phyloP scores from a whole-genome alignment of 2,888 invertebrate species.

The Crioceris asparagi region DNA sequence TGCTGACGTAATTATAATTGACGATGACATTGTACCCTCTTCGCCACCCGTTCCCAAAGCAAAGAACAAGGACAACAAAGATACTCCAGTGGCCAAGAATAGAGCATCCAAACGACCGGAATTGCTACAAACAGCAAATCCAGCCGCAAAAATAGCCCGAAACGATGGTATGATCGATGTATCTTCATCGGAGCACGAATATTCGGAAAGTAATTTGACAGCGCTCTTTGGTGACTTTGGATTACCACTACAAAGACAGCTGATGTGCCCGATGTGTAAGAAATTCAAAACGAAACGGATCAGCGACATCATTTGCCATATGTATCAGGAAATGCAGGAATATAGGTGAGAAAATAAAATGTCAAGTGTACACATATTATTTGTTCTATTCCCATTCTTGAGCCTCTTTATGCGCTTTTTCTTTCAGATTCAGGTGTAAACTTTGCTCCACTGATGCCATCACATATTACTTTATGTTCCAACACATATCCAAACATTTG shows the following conservation, averaged over 20 bases:
- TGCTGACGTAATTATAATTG: conserved; percentile 16
- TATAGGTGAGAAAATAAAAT: conserved; percentile 41
- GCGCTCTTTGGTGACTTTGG: conserved; percentile 34
- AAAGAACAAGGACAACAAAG: conserved; percentile 6
- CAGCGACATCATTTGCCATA: conserved; percentile 53
- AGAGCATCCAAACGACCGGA: conserved; percentile 4
- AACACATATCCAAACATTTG: conserved; percentile 44
- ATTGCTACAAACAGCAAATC: neutral
- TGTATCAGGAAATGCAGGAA: conserved; percentile 56
- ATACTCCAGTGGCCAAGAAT: conserved; percentile 12
- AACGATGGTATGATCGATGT: conserved; percentile 13
- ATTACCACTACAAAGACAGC: conserved; percentile 44
- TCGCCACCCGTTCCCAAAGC: conserved; percentile 1
- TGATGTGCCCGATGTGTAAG: conserved; percentile 51
- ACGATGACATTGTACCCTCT: conserved; percentile 18
- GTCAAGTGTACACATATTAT: neutral
- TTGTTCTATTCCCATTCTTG: neutral
- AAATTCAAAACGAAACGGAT: conserved; percentile 46
- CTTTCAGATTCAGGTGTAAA: conserved; percentile 48
- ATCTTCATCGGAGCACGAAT: conserved; percentile 10
- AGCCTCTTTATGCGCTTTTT: conserved; percentile 16
- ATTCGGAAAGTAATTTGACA: conserved; percentile 15
- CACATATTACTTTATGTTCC: conserved; percentile 42
- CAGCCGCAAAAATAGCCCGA: conserved; percentile 9
- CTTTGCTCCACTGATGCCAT: conserved; percentile 48